Evolutionary conservation across 2,797 vertebrate species (phyloP), one percentile per base, ranked within the genome.

Genomic region (Apogon hyalosoma): DNA sequence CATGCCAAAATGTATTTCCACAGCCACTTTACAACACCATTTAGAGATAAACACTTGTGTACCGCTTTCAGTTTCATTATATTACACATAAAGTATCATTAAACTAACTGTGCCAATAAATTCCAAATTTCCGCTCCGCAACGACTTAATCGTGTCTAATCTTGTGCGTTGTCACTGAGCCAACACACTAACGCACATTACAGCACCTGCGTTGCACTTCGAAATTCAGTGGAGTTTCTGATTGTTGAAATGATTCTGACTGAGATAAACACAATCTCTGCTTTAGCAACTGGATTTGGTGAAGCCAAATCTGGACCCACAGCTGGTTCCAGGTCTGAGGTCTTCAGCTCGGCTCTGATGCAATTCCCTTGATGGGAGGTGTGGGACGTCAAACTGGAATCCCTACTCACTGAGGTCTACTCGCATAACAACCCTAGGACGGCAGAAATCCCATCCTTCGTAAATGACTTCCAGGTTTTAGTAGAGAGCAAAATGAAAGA

Each of bases 381-480:
- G 79, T 73, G 69, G 74, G 48, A 75, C 48, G 21, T 78, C 67
- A 69, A 72, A 67, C 24, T 60, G 43, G 21, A 75, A 67, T 61
- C 67, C 75, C 54, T 73, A 47, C 73, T 69, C 52, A 40, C 75
- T 51, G 70, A 66, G 55, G 41, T 41, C 53, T 42, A 36, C 75
- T 79, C 54, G 55, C 67, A 72, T 78, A 77, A 80, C 74, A 68
- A 54, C 51, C 52, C 65, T 60, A 72, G 69, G 59, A 78, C 4
- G 5, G 46, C 28, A 77, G 69, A 65, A 84, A 84, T 40, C 50
- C 63, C 68, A 75, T 73, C 58, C 61, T 85, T 81, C 36, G 65
- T 53, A 83, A 86, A 91, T 84, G 16, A 85, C 67, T 83, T 79
- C 65, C 79, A 85, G 82, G 60, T 72, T 84, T 74, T 21, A 60